Evolutionary conservation across 2,888 invertebrate genomes (phyloP).

Genomic region (Macrosiphum euphorbiae): DNA sequence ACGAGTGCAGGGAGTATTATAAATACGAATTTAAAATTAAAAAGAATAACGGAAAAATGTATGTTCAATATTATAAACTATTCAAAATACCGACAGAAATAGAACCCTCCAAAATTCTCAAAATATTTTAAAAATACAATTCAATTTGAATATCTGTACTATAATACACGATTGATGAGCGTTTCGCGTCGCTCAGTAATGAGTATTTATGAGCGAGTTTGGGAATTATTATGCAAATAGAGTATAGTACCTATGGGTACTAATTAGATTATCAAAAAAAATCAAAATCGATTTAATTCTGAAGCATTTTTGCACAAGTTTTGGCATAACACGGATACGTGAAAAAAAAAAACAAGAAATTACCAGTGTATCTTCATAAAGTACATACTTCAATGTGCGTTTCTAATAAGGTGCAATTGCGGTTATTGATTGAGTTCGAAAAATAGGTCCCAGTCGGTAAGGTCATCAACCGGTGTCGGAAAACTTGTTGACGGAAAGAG

Average conservation of each 20-base stretch:
- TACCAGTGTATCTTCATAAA: not conserved
- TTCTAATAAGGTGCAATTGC: not conserved
- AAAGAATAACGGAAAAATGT: not conserved
- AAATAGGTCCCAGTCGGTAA: not conserved
- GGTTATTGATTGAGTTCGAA: not conserved
- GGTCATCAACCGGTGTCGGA: not conserved
- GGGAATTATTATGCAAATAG: too few species aligned
- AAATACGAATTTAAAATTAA: not conserved
- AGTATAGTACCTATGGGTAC: not conserved
- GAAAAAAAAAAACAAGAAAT: not conserved
- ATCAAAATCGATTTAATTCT: not conserved
- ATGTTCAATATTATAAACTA: not conserved
- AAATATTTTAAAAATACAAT: not conserved
- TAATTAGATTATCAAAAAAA: not conserved
- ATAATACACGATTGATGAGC: not conserved
- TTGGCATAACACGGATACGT: not conserved
- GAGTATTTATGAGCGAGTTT: too few species aligned
- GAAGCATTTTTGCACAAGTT: not conserved
- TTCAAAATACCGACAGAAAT: not conserved
- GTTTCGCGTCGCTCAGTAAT: not conserved
- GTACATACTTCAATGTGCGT: not conserved
- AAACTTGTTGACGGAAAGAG: not conserved
- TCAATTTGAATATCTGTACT: not conserved
- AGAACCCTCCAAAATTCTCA: not conserved
- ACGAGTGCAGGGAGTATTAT: not conserved